Percentiles rank a stretch among this genome's conserved stretches.
Evolutionary conservation across 1,140 invertebrate species (phyloP).

Genomic region (Holcopasites calliopsidis): DNA sequence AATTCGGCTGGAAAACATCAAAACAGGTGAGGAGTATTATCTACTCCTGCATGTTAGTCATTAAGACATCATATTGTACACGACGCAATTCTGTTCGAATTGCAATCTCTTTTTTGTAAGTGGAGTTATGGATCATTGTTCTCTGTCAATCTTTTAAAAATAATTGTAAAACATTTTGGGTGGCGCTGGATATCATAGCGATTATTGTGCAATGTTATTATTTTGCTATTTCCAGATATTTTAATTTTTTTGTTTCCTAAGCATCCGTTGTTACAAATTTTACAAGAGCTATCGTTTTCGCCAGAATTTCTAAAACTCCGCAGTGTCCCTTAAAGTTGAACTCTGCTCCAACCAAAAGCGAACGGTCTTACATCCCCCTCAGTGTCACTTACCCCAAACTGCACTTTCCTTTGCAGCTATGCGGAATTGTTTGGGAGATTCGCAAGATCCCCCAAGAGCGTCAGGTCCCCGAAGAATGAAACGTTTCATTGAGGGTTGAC

Average conservation of each 20-base stretch:
- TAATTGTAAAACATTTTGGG: no score
- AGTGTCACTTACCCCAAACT: background rate
- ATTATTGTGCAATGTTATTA: no score
- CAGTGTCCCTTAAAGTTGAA: background rate
- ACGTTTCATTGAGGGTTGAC: conserved; percentile 29
- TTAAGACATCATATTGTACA: no score
- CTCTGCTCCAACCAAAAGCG: no score
- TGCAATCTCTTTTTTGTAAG: no score
- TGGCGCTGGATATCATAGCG: no score
- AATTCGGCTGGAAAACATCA: background rate
- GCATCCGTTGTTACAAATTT: no score
- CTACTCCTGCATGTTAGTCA: no score
- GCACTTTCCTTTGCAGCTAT: background rate
- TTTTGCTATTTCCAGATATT: background rate
- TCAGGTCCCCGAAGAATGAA: conserved; percentile 5
- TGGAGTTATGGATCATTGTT: no score
- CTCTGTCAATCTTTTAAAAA: no score
- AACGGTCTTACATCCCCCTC: background rate
- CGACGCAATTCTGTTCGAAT: no score
- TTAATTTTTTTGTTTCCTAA: background rate
- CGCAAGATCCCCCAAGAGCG: background rate
- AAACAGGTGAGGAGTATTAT: background rate
- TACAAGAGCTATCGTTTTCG: no score
- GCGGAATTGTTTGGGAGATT: background rate
- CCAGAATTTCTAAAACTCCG: background rate